Evolutionary conservation across 1,140 invertebrate genomes (phyloP).

Genomic region (Pristionchus pacificus): DNA sequence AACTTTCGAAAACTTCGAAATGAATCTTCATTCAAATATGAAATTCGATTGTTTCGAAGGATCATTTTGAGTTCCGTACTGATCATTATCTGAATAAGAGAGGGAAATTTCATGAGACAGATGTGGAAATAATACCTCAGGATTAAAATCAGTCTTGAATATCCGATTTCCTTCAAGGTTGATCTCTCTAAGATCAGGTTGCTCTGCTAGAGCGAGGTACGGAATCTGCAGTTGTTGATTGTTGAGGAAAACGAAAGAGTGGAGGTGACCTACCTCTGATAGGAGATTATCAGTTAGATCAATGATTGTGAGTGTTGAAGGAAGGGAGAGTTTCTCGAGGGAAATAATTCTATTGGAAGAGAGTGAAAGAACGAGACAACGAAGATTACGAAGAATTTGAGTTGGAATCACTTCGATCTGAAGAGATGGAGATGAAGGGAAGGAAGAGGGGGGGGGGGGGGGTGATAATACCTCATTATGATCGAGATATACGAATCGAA

Average conservation of each 20-base stretch:
- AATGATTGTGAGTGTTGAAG: slow-evolving; percentile 18
- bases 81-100: too few species aligned
- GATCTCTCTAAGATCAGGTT: slow-evolving; percentile 15
- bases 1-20: slow-evolving; percentile 33
- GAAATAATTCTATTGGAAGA: slow-evolving; percentile 26
- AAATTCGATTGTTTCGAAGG: slow-evolving; percentile 31
- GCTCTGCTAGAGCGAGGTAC: slow-evolving; percentile 29
- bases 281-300: slow-evolving; percentile 30
- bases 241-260: background rate
- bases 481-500: slow-evolving; percentile 32
- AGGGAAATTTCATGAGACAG: too few species aligned
- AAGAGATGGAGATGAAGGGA: slow-evolving; percentile 1
- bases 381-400: slow-evolving; percentile 27
- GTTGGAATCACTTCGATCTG: slow-evolving; percentile 30
- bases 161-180: slow-evolving; percentile 35
- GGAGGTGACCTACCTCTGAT: slow-evolving; percentile 7
- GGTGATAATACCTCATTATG: slow-evolving; percentile 18
- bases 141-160: slow-evolving; percentile 14
- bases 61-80: slow-evolving; percentile 26
- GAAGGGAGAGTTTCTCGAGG: slow-evolving; percentile 32
- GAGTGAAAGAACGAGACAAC: slow-evolving; percentile 25
- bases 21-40: slow-evolving; percentile 18
- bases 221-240: slow-evolving; percentile 22
- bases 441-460: background rate
- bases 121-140: too few species aligned